These are phyloP conservation scores for Hydrophis major DNA, from an alignment of 2,797 vertebrate genomes.

Conservation along the genomic window DNA sequence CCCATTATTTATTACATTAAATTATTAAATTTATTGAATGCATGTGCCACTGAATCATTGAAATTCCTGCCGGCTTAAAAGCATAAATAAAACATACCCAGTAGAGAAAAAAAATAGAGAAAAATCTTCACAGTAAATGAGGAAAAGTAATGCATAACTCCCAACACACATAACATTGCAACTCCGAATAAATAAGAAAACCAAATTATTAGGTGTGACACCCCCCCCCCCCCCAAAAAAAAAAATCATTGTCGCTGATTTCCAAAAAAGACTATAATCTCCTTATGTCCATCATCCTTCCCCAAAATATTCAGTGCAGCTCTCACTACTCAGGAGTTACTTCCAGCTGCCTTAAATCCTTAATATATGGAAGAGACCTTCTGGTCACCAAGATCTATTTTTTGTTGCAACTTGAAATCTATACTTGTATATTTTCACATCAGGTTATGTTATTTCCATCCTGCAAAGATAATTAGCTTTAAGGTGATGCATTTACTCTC, in stretches of 20 bases:
- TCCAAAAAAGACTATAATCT: neutral
- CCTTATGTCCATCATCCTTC: neutral
- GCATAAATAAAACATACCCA: neutral
- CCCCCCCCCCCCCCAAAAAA: neutral
- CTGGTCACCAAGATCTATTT: neutral
- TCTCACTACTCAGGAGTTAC: neutral
- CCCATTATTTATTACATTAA: neutral
- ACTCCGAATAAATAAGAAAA: neutral
- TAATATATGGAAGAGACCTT: neutral
- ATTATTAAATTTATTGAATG: neutral
- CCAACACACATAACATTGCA: neutral
- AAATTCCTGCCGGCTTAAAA: neutral
- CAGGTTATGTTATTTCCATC: neutral
- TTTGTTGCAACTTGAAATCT: neutral
- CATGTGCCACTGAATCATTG: neutral
- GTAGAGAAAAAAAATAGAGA: neutral
- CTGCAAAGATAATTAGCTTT: neutral
- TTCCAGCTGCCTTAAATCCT: neutral
- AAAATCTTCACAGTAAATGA: neutral
- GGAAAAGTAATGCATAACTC: neutral
- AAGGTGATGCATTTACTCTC: neutral
- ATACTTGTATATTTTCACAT: neutral
- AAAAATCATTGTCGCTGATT: neutral
- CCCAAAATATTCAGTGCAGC: neutral
- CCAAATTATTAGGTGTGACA: neutral